Evolutionary conservation across 2,113 vertebrate species (phyloP), one percentile per base, ranked within the genome.

Genomic region (Sterna hirundo): DNA sequence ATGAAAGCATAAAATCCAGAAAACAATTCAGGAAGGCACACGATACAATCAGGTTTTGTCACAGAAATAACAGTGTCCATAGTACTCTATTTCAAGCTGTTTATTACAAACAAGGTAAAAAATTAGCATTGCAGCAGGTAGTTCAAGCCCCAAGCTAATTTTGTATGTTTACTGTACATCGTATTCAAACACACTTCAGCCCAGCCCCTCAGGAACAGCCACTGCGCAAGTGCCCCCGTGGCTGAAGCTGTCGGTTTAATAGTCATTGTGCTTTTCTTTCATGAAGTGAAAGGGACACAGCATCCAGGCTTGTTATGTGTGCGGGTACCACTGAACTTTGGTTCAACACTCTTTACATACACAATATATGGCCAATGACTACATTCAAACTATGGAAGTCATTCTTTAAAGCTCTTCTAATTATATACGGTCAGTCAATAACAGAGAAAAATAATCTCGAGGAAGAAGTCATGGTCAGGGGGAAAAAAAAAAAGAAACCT

Each of bases 11-110:
- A 74, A 86, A 95, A 61, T 38, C 11, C 55, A 88, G 68, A 74
- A 88, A 88, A 93, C 94, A 86, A 54, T 86, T 88, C 21, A 11
- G 62, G 90, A 96, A 96, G 94, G 94, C 93, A 88, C 87, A 93
- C 82, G 4, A 88, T 95, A 95, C 95, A 96, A 44, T 72, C 87
- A 32, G 42, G 29, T 76, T 93, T 90, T 51, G 68, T 80, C 85
- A 95, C 94, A 88, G 79, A 88, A 93, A 61, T 27, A 90, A 84
- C 85, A 89, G 58, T 5, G 85, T 76, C 72, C 90, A 42, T 15
- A 72, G 49, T 32, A 81, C 77, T 76, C 76, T 19, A 47, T 6
- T 57, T 78, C 86, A 84, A 84, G 52, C 83, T 78, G 36, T 84
- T 93, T 40, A 82, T 85, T 79, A 96, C 90, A 87, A 94, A 94